Evolutionary conservation across 1,140 invertebrate species (phyloP).

Genomic region (Berghia stephanieae): DNA sequence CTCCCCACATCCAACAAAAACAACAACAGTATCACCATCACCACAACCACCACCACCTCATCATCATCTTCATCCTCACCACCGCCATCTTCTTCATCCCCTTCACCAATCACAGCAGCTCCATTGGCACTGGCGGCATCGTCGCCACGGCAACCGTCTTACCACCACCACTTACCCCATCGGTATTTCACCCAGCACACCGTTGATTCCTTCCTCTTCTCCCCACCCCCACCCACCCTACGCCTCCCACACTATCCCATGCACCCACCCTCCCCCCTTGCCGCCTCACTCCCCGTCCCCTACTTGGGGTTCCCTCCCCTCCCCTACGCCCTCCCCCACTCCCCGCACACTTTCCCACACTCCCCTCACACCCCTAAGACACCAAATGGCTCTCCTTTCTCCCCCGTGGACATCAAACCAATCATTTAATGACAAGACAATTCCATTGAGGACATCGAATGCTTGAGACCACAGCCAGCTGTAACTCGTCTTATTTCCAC

Average conservation of each 20-base stretch:
- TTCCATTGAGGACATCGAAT: not conserved
- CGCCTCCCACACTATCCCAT: not conserved
- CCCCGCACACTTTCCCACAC: not conserved
- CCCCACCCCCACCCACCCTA: slow-evolving; percentile 3
- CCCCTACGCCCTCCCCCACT: not conserved
- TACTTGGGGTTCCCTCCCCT: slow-evolving; percentile 8
- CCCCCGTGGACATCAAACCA: slow-evolving; percentile 20
- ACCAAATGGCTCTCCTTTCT: not conserved
- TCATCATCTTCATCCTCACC: slow-evolving; percentile 3
- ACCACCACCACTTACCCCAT: not conserved
- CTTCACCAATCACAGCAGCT: not conserved
- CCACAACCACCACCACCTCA: no score
- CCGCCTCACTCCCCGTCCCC: not conserved
- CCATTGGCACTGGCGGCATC: not conserved
- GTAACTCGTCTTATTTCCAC: no score
- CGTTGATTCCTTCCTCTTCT: slow-evolving; percentile 8
- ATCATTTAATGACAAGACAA: not conserved
- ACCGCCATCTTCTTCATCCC: not conserved
- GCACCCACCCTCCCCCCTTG: not conserved
- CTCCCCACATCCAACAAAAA: no score
- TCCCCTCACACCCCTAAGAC: not conserved
- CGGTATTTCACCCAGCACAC: not conserved
- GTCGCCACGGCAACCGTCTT: not conserved
- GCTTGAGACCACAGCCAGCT: not conserved
- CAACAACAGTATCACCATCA: no score